Evolutionary conservation across 30 jellyfish, hydroid and myxozoan species (phyloP).

Genomic region (Aurelia coerulea): DNA sequence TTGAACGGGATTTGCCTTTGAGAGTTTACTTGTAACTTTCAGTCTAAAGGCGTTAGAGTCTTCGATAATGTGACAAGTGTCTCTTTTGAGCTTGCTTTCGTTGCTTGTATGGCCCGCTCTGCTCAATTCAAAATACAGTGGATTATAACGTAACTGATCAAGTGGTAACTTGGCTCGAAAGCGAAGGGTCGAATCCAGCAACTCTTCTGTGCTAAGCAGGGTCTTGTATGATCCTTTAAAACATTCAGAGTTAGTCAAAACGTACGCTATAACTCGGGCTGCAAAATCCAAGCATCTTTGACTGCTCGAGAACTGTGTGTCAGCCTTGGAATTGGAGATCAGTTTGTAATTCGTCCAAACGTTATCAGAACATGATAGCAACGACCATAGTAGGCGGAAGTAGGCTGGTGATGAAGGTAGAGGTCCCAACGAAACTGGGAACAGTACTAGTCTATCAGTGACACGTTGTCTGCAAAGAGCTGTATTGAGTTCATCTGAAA

Average conservation of each 20-base stretch:
- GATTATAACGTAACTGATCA: conserved; percentile 31
- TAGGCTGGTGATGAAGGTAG: conserved; percentile 78
- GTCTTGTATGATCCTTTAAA: conserved; percentile 76
- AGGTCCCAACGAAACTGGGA: conserved; percentile 69
- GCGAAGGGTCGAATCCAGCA: conserved; percentile 57
- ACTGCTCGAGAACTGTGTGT: neutral
- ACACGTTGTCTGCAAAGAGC: conserved; percentile 91
- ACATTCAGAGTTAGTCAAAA: neutral
- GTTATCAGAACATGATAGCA: conserved; percentile 68
- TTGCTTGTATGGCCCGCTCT: no score
- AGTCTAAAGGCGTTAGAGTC: no score
- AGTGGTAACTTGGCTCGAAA: conserved; percentile 34
- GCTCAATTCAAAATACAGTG: conserved; percentile 37
- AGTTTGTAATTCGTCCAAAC: conserved; percentile 43
- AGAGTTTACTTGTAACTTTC: no score
- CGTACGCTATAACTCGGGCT: conserved; percentile 58
- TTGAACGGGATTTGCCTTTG: no score
- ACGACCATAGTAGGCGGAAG: conserved; percentile 69
- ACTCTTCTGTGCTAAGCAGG: conserved; percentile 73
- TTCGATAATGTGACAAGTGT: no score
- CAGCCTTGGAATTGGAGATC: neutral
- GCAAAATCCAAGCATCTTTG: conserved; percentile 55
- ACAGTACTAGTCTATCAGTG: conserved; percentile 47
- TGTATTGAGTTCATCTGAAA: conserved; percentile 73
- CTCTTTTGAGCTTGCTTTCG: no score